Percentiles rank a stretch among this genome's conserved stretches.
Evolutionary conservation across 2,113 vertebrate genomes (phyloP).

Genomic region (Mastomys coucha): DNA sequence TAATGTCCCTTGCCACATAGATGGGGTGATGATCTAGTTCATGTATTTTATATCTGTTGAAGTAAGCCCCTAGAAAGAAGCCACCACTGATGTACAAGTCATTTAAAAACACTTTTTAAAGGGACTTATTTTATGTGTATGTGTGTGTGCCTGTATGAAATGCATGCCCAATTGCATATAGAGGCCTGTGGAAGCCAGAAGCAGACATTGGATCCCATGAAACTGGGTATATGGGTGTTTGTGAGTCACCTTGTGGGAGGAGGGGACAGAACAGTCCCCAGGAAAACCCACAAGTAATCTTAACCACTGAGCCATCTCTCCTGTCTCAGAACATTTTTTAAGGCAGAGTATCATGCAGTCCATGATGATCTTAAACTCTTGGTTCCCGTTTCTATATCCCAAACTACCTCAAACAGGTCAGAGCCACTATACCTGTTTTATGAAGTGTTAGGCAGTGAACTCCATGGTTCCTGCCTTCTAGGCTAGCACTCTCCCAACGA

Average conservation of each 20-base stretch:
- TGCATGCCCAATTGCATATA: neutral
- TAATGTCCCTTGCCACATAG: neutral
- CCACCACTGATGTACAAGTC: neutral
- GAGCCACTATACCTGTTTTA: neutral
- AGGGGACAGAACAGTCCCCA: neutral
- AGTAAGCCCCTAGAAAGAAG: neutral
- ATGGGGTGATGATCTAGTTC: neutral
- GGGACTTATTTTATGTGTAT: neutral
- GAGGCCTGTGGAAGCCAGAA: too few species aligned
- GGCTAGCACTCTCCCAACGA: too few species aligned
- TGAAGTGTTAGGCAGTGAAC: neutral
- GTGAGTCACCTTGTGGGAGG: neutral
- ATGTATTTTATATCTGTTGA: neutral
- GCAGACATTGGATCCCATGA: neutral
- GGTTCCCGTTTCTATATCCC: neutral
- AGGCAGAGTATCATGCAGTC: neutral
- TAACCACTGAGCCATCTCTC: neutral
- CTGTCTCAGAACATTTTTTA: neutral
- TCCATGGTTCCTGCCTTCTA: neutral
- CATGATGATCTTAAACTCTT: neutral
- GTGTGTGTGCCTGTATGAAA: neutral
- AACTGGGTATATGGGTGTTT: neutral
- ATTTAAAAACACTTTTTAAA: neutral
- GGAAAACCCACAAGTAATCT: neutral
- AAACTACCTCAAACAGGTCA: neutral